Percentiles rank a stretch among this genome's conserved stretches.
Evolutionary conservation across 2,797 vertebrate species (phyloP).

Genomic region (Vireo griseus): DNA sequence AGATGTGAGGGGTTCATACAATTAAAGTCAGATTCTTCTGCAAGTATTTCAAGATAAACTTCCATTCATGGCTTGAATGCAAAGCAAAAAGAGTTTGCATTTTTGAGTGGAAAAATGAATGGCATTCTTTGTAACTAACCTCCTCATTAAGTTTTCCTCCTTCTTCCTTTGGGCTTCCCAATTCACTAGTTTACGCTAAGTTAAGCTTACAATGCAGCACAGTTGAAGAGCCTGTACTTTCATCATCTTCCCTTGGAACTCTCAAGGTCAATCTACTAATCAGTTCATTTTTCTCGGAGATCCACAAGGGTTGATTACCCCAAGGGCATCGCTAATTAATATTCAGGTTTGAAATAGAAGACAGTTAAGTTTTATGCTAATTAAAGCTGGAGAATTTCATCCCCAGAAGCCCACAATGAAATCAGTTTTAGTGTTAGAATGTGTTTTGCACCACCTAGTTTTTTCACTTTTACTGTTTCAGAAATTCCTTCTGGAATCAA

Average conservation of each 20-base stretch:
- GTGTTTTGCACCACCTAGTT: background rate
- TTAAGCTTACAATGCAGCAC: background rate
- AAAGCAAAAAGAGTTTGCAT: background rate
- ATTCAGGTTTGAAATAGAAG: constrained; percentile 45
- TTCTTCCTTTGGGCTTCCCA: background rate
- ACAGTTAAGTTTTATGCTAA: constrained; percentile 39
- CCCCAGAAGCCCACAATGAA: background rate
- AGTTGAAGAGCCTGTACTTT: constrained; percentile 30
- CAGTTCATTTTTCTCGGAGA: constrained; percentile 52
- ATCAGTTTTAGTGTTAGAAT: background rate
- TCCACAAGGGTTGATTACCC: constrained; percentile 45
- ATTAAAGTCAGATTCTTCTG: background rate
- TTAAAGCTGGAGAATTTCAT: constrained; percentile 34
- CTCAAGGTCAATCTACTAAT: constrained; percentile 63
- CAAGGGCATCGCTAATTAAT: constrained; percentile 57
- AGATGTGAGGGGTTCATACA: background rate
- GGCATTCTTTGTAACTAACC: background rate
- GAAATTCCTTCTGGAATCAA: background rate
- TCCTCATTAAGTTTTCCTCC: background rate
- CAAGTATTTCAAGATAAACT: background rate
- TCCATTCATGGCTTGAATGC: background rate
- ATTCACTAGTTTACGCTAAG: background rate
- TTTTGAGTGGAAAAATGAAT: background rate
- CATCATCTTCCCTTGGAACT: background rate
- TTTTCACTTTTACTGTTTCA: background rate